Conservation (phyloP, 1,140 invertebrate genomes). For the Drosophila ogumai region DNA sequence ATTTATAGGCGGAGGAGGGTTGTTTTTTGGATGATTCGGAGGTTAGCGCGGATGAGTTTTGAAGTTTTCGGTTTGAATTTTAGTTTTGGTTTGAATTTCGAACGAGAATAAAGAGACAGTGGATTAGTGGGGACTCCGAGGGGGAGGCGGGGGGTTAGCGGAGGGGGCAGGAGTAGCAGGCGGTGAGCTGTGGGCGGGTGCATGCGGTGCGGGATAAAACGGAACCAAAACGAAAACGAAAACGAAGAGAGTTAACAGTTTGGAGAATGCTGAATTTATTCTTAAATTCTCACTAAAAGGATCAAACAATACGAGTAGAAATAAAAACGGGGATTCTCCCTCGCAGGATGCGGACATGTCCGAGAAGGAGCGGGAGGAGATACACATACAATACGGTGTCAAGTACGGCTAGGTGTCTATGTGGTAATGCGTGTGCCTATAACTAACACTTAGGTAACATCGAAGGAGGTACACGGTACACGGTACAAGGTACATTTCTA, state of each 20-base stretch:
- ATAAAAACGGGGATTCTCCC: slow-evolving; percentile 16
- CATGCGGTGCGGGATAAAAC: slow-evolving; percentile 37
- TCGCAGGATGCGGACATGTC: slow-evolving; percentile 4
- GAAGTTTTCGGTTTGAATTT: slow-evolving; percentile 45
- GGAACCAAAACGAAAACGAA: slow-evolving; percentile 52
- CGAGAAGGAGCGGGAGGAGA: background rate
- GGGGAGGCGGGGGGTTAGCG: background rate
- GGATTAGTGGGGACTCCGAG: slow-evolving; percentile 58
- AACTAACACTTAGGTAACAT: slow-evolving; percentile 55
- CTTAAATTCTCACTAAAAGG: slow-evolving; percentile 24
- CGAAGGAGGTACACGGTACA: slow-evolving; percentile 15
- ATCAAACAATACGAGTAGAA: slow-evolving; percentile 31
- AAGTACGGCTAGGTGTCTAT: slow-evolving; percentile 27
- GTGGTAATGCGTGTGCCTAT: slow-evolving; percentile 16
- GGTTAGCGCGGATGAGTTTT: slow-evolving; percentile 68
- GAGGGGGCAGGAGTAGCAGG: slow-evolving; percentile 27
- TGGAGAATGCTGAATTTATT: slow-evolving; percentile 54
- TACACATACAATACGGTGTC: slow-evolving; percentile 21
- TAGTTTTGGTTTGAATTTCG: slow-evolving; percentile 49
- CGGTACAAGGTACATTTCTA: slow-evolving; percentile 40
- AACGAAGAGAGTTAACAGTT: slow-evolving; percentile 65
- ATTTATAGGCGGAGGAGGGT: slow-evolving; percentile 24
- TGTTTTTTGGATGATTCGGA: slow-evolving; percentile 47
- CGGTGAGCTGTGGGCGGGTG: slow-evolving; percentile 47
- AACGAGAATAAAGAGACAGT: slow-evolving; percentile 60